phyloP scores from a whole-genome alignment of 2,888 invertebrate species.

The Chloroclystis v-ata region DNA sequence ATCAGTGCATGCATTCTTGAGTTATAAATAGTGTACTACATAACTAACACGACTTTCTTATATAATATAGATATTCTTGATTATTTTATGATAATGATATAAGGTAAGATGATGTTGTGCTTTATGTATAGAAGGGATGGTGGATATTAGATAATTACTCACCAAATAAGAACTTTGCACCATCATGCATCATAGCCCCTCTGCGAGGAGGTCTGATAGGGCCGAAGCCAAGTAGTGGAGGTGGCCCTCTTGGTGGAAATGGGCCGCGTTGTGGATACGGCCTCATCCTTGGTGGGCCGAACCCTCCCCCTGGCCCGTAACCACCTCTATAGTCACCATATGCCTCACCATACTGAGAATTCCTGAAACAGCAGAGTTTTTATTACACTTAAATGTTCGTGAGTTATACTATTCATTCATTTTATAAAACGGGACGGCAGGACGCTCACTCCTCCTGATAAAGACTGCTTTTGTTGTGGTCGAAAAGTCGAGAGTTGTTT shows the following conservation, averaged over 20 bases:
- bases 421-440: too few species aligned
- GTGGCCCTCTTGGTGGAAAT: conserved; percentile 11
- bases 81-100: too few species aligned
- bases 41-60: too few species aligned
- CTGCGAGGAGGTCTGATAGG: conserved; percentile 36
- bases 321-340: conserved; percentile 55
- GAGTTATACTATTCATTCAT: too few species aligned
- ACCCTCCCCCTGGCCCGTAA: conserved; percentile 39
- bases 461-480: too few species aligned
- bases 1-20: too few species aligned
- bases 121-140: background rate
- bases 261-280: conserved; percentile 8
- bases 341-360: conserved; percentile 48
- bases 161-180: conserved; percentile 44
- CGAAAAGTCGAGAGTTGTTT: too few species aligned
- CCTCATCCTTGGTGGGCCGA: conserved; percentile 27
- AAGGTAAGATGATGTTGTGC: background rate
- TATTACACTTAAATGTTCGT: too few species aligned
- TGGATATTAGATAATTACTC: conserved; percentile 28
- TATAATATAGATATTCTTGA: too few species aligned
- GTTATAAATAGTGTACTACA: too few species aligned
- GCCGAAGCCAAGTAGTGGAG: conserved; percentile 47
- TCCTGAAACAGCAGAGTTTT: conserved; percentile 38
- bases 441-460: too few species aligned
- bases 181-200: background rate